Percentiles rank a stretch among this genome's conserved stretches.
phyloP scores from a whole-genome alignment of 2,797 vertebrate genomes.

The Synaphobranchus kaupii region DNA sequence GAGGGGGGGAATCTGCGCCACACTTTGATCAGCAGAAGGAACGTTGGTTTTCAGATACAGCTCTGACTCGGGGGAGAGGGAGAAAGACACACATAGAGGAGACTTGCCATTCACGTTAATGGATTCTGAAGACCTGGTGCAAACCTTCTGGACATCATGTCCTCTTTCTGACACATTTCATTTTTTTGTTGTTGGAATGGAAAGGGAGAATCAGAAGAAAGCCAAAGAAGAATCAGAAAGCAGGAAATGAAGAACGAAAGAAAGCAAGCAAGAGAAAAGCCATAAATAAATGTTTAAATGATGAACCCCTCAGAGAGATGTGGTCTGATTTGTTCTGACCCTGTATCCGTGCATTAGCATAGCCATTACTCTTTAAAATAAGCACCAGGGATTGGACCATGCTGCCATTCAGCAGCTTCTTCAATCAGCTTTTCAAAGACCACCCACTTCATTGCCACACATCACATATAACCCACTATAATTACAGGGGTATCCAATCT shows the following conservation, averaged over 20 bases:
- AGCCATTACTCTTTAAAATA: background rate
- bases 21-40: conserved; percentile 73
- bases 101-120: conserved; percentile 67
- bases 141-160: conserved; percentile 63
- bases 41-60: conserved; percentile 66
- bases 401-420: background rate
- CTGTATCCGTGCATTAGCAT: background rate
- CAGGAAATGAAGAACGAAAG: conserved; percentile 29
- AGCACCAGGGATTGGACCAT: background rate
- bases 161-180: conserved; percentile 58
- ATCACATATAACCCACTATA: background rate
- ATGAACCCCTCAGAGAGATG: conserved; percentile 26
- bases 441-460: background rate
- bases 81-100: background rate
- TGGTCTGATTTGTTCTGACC: conserved; percentile 33
- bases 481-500: background rate
- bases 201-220: conserved; percentile 30
- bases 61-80: conserved; percentile 45
- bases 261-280: conserved; percentile 23
- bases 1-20: conserved; percentile 55
- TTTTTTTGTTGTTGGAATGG: conserved; percentile 28
- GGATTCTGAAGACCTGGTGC: conserved; percentile 65
- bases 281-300: conserved; percentile 56
- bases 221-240: conserved; percentile 31
- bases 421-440: background rate